These are phyloP conservation scores for Bombus soroeensis DNA, from an alignment of 1,140 invertebrate species.

Conservation along the genomic window DNA sequence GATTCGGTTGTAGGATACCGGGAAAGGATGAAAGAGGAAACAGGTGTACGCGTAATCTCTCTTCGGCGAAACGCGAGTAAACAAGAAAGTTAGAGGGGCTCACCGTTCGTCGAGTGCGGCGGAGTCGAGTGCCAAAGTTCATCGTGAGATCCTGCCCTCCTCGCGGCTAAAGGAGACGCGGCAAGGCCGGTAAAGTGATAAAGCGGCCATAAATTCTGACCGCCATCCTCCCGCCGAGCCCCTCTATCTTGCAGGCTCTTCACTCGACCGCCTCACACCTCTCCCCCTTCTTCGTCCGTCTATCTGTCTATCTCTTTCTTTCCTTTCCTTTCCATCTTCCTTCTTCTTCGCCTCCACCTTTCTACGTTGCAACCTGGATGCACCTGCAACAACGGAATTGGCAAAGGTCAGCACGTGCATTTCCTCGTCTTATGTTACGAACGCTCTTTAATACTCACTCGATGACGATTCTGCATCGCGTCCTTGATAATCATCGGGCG, in stretches of 20 bases:
- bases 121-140: constrained; percentile 82
- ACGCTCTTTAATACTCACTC: constrained; percentile 47
- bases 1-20: not conserved
- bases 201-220: constrained; percentile 83
- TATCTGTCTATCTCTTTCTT: constrained; percentile 60
- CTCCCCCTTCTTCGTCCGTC: constrained; percentile 13
- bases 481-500: not conserved
- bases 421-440: not conserved
- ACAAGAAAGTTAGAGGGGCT: constrained; percentile 78
- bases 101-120: constrained; percentile 77
- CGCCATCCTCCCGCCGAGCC: constrained; percentile 71
- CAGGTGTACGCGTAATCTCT: constrained; percentile 78
- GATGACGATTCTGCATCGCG: constrained; percentile 20
- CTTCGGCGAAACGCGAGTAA: constrained; percentile 74
- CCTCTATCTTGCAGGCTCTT: constrained; percentile 60
- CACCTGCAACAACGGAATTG: constrained; percentile 73
- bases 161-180: constrained; percentile 77
- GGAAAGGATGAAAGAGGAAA: constrained; percentile 67
- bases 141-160: constrained; percentile 80
- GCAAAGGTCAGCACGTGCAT: constrained; percentile 65
- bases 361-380: constrained; percentile 56
- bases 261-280: constrained; percentile 48
- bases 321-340: constrained; percentile 48
- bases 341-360: constrained; percentile 18
- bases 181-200: constrained; percentile 83